Evolutionary conservation across 2,888 invertebrate genomes (phyloP), one percentile per base, ranked within the genome.

Genomic region (Harpalus rubripes): DNA sequence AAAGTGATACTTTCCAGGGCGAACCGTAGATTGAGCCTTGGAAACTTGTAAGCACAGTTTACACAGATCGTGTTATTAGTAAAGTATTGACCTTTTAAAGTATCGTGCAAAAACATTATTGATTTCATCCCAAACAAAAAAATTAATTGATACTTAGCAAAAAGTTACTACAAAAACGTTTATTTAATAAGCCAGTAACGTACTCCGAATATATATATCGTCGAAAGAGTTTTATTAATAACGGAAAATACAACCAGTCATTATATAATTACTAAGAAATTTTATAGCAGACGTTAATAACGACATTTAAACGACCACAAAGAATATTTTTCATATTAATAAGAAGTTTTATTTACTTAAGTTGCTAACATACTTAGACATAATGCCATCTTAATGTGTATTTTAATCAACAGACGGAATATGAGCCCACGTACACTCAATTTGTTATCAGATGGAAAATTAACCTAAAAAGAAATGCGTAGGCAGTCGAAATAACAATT

Each of bases 271-370:
- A 68, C 68, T 68, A 15, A 68, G 68, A 68, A 68, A 68, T 15
- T 68, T 68, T 68, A 12, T 63, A 68, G 68, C 32, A 68, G 68
- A 26, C 68, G 32, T 68, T 68, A 68, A 7, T 68, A 68, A 68
- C 32, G 68, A 68, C 39, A n/a, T 68, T 68, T 68, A 68, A 68
- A 68, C 32, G 68, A 68, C 68, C 12, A 22, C 32, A 68, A 68
- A 68, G n/a, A 4, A 32, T 65, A 65, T 65, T 32, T 22, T 65
- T 15, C 68, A 68, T 68, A 68, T 39, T 68, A 68, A 26, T 26
- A n/a, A 15, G 68, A 68, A 68, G 32, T 68, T 32, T 68, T 68
- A 68, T 68, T 68, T 68, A 68, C 39, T 68, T 68, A 68, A 63
- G 32, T 39, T 32, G 12, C 63, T 63, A 63, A 63, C 63, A 32